Evolutionary conservation across 1,140 invertebrate genomes (phyloP).

Genomic region (Pseudomyrmex dendroicus): DNA sequence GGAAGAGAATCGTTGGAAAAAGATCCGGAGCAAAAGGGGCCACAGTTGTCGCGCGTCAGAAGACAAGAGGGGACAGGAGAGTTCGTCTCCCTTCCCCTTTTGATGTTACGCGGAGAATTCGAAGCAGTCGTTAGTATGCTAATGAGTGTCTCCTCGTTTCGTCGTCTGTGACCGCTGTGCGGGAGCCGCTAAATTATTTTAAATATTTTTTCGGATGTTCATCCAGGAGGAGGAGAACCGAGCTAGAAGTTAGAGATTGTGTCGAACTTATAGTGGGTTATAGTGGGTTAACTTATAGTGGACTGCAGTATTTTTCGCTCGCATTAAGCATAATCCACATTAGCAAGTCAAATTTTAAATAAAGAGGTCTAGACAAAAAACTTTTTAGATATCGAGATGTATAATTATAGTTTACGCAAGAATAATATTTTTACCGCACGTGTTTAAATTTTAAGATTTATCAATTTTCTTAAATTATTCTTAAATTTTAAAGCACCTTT

Average conservation of each 20-base stretch:
- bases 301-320: no score
- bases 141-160: constrained; percentile 77
- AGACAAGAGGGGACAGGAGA: constrained; percentile 2
- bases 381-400: no score
- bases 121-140: constrained; percentile 83
- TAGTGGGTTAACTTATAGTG: no score
- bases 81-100: constrained; percentile 65
- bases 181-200: constrained; percentile 79
- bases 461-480: no score
- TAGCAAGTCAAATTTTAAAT: no score
- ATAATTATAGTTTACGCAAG: no score
- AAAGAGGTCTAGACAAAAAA: no score
- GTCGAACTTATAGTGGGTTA: background rate
- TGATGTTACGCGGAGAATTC: constrained; percentile 78
- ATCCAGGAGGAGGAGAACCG: background rate
- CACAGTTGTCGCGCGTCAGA: constrained; percentile 3
- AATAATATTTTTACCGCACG: no score
- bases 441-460: no score
- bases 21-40: constrained; percentile 30
- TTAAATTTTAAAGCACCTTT: no score
- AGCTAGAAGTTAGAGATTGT: constrained; percentile 13
- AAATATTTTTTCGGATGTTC: constrained; percentile 78
- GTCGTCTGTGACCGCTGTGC: constrained; percentile 58
- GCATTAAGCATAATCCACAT: no score
- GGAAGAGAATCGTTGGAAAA: constrained; percentile 57